Conservation (phyloP, 2,797 vertebrate species). For the Lemur catta region DNA sequence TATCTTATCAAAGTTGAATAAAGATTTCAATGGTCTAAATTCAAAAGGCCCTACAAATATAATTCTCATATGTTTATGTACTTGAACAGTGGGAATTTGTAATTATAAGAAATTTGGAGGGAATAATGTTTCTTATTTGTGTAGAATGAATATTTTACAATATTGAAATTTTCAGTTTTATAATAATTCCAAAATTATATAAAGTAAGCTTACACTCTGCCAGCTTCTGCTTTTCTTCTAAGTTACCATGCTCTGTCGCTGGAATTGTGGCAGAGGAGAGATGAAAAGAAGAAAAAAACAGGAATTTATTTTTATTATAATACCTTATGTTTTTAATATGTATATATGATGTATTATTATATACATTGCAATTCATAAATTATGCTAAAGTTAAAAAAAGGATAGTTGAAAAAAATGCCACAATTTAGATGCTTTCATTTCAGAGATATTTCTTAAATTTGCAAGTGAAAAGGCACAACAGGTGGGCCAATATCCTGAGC, state of each 20-base stretch:
- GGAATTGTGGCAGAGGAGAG: constrained; percentile 75
- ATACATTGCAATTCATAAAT: constrained; percentile 30
- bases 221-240: constrained; percentile 91
- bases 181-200: constrained; percentile 49
- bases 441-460: constrained; percentile 66
- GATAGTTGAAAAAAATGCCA: constrained; percentile 41
- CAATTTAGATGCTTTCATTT: constrained; percentile 50
- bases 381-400: constrained; percentile 60
- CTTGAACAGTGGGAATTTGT: constrained; percentile 13
- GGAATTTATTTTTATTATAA: constrained; percentile 43
- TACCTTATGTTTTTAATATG: constrained; percentile 18
- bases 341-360: constrained; percentile 43
- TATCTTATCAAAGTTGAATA: constrained; percentile 13
- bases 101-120: constrained; percentile 33
- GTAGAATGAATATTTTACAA: constrained; percentile 63
- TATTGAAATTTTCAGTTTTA: constrained; percentile 38
- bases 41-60: constrained; percentile 37
- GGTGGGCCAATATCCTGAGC: constrained; percentile 68
- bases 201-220: constrained; percentile 88
- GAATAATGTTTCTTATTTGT: constrained; percentile 29
- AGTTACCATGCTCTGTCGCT: constrained; percentile 86
- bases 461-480: constrained; percentile 77
- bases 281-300: constrained; percentile 17
- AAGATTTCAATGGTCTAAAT: constrained; percentile 34
- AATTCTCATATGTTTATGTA: constrained; percentile 24